Base-by-base conservation (phyloP, 2,797 vertebrate species). In the Danio jaintianensis region DNA sequence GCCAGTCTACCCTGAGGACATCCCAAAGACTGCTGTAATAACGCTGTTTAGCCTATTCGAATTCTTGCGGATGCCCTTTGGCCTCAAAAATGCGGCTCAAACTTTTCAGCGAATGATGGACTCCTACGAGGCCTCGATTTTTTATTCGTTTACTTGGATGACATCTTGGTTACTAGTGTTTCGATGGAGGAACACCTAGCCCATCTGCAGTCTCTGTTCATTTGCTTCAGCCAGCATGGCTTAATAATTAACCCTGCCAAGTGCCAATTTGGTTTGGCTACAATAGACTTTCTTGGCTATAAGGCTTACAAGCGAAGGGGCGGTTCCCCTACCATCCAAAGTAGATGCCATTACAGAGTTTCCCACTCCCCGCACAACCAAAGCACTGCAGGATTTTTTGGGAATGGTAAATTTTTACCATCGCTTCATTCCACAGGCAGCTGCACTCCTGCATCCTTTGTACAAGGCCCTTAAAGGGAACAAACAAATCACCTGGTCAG, bases 261-360 rank as follows among this genome's bases (percentile, higher is more conserved):
- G 29, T 77, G 73, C 38, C 64, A 76, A 15, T 84, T 79, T 12
- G n/a, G n/a, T n/a, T n/a, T n/a, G n/a, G n/a, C n/a, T n/a, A n/a
- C n/a, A n/a, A n/a, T n/a, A 7, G 42, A n/a, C n/a, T n/a, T n/a
- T n/a, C n/a, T n/a, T n/a, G n/a, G n/a, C n/a, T n/a, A n/a, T n/a
- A n/a, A n/a, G n/a, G n/a, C n/a, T n/a, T n/a, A n/a, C n/a, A n/a
- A n/a, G n/a, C n/a, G n/a, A n/a, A n/a, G n/a, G n/a, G n/a, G n/a
- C n/a, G n/a, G n/a, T n/a, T n/a, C n/a, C 75, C 0, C 62, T 83
- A 6, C 64, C 64, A 8, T n/a, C n/a, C n/a, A n/a, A n/a, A n/a
- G n/a, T 82, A 9, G 38, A 61, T 0, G 43, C 45, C 0, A 38
- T 63, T 12, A 11, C 11, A 15, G 3, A 6, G 1, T 63, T 80